A percentile compares a stretch with the other conserved stretches of the same genome.
phyloP scores from a whole-genome alignment of 2,797 vertebrate genomes.

The Oreonectes daqikongensis region DNA sequence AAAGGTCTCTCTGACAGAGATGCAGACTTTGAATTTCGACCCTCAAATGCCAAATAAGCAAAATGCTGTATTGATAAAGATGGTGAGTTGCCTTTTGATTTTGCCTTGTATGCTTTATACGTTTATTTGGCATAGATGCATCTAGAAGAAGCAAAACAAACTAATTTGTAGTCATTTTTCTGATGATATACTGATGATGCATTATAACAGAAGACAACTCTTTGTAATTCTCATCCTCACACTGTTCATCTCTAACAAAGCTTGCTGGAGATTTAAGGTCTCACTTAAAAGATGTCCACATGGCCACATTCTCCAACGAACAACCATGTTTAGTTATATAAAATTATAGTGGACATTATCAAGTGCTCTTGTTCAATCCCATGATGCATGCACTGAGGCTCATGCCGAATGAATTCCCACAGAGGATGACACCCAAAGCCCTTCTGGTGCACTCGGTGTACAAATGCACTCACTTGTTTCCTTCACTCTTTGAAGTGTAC shows the following conservation, averaged over 20 bases:
- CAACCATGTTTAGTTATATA: too few relatives aligned
- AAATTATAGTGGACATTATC: too few relatives aligned
- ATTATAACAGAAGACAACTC: conserved; percentile 11
- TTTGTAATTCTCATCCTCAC: conserved; percentile 13
- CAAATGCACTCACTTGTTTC: too few relatives aligned
- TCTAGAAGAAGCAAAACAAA: neutral
- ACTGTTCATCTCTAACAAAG: neutral
- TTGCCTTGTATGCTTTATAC: conserved; percentile 10
- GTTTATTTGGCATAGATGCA: conserved; percentile 2
- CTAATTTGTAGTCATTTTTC: conserved; percentile 6
- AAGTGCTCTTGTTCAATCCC: too few relatives aligned
- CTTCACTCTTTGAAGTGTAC: too few relatives aligned
- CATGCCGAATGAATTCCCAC: too few relatives aligned
- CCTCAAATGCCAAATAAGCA: conserved; percentile 47
- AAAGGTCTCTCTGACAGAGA: conserved; percentile 66
- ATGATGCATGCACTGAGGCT: too few relatives aligned
- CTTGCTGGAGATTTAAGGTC: neutral
- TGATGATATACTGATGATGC: conserved; percentile 1
- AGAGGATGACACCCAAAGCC: too few relatives aligned
- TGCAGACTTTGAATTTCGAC: conserved; percentile 23
- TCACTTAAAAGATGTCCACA: neutral
- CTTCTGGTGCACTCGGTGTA: too few relatives aligned
- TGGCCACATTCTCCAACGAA: too few relatives aligned
- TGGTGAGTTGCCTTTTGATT: conserved; percentile 46
- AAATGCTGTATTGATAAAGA: conserved; percentile 32